phyloP scores from a whole-genome alignment of 64 coral and sea anemone genomes.

The Montipora foliosa region DNA sequence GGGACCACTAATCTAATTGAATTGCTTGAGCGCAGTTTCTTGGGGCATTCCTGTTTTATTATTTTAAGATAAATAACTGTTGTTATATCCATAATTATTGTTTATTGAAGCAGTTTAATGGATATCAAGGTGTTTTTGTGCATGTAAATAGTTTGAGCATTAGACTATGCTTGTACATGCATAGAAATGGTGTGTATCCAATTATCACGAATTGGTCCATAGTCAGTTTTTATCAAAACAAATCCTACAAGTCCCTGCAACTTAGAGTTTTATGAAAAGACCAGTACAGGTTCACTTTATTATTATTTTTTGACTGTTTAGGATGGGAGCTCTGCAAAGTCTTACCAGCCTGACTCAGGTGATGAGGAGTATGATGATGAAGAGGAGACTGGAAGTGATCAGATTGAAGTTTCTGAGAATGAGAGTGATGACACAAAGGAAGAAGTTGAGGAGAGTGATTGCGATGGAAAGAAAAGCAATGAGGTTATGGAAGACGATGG shows the following conservation, averaged over 20 bases:
- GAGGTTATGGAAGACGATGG: neutral
- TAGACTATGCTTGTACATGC: no score
- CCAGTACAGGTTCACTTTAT: neutral
- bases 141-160: no score
- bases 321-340: neutral
- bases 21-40: constrained; percentile 52
- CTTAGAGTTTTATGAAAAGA: neutral
- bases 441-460: neutral
- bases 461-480: neutral
- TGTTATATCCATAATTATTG: no score
- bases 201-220: no score
- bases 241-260: neutral
- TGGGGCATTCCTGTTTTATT: constrained; percentile 31
- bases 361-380: neutral
- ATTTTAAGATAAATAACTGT: constrained; percentile 31
- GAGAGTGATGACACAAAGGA: no score
- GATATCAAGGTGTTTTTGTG: no score
- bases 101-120: no score
- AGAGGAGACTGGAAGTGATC: neutral
- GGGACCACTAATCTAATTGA: constrained; percentile 43
- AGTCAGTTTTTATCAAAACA: no score
- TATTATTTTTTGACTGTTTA: neutral
- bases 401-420: neutral
- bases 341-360: neutral
- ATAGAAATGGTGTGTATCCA: no score